Percentiles rank a stretch among this genome's conserved stretches.
Evolutionary conservation across 2,113 vertebrate genomes (phyloP).

Genomic region (Merops nubicus): DNA sequence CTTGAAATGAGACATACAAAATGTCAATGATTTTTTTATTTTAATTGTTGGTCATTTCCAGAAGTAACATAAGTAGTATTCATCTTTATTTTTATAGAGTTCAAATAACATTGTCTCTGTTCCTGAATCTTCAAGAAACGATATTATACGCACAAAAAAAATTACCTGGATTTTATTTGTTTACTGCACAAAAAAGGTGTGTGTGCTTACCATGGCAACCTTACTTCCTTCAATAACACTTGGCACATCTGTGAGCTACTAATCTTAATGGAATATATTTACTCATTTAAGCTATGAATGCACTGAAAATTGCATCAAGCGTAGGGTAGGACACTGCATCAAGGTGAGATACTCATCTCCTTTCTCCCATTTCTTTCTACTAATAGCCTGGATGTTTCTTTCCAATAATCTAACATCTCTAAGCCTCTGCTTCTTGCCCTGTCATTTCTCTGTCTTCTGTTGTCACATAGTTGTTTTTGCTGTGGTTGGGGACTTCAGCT

Average conservation of each 20-base stretch:
- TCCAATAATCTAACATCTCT: background rate
- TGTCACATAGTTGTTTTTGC: background rate
- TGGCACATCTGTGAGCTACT: background rate
- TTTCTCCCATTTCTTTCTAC: background rate
- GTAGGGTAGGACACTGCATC: background rate
- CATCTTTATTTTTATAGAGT: background rate
- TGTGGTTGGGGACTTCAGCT: background rate
- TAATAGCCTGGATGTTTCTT: background rate
- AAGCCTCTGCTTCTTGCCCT: background rate
- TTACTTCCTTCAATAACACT: background rate
- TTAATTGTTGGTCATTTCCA: background rate
- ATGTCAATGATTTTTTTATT: background rate
- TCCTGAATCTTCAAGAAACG: background rate
- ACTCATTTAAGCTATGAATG: conserved; percentile 1
- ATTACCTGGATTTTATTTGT: background rate
- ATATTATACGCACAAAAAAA: background rate
- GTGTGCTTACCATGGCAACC: conserved; percentile 31
- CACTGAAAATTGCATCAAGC: background rate
- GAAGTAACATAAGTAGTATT: background rate
- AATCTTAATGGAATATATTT: conserved; percentile 24
- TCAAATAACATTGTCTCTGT: background rate
- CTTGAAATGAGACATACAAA: background rate
- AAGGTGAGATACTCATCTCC: background rate
- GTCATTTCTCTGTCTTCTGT: background rate
- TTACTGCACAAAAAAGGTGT: background rate